Evolutionary conservation across 1,140 invertebrate genomes (phyloP).

Genomic region (Bombus superbus): DNA sequence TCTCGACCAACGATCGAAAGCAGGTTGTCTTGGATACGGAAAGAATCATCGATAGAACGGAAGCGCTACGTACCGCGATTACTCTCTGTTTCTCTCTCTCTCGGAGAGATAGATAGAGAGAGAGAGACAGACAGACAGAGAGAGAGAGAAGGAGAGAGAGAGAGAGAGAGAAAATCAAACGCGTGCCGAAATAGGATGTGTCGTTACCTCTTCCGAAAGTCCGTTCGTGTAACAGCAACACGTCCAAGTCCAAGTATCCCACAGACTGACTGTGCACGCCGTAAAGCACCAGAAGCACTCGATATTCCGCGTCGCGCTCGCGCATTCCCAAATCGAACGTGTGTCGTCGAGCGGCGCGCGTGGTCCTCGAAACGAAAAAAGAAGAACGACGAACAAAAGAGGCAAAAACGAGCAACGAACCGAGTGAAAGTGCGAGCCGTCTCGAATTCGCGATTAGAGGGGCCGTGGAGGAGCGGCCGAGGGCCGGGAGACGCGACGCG

Average conservation of each 20-base stretch:
- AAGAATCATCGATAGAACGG: too few species aligned
- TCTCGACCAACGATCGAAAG: too few species aligned
- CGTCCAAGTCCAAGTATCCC: background rate
- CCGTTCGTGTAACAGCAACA: background rate
- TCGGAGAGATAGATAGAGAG: too few species aligned
- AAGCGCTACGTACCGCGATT: too few species aligned
- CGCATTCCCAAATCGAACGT: conserved; percentile 36
- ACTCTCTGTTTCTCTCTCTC: too few species aligned
- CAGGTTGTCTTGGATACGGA: too few species aligned
- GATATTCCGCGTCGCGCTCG: conserved; percentile 30
- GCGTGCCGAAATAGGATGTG: background rate
- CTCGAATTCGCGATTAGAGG: conserved; percentile 64
- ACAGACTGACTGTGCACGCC: too few species aligned
- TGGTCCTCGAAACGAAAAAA: background rate
- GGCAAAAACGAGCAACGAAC: conserved; percentile 27
- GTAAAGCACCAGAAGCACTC: conserved; percentile 24
- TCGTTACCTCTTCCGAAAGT: background rate
- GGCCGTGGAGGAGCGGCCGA: conserved; percentile 20
- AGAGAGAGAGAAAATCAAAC: too few species aligned
- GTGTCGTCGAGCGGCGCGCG: conserved; percentile 30
- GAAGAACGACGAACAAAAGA: conserved; percentile 18
- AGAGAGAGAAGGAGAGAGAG: too few species aligned
- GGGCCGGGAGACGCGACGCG: conserved; percentile 10
- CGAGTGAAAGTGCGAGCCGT: conserved; percentile 56
- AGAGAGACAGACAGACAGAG: background rate